These are phyloP conservation scores for Sandelia bainsii DNA, from an alignment of 2,797 vertebrate genomes.

Conservation along the genomic window DNA sequence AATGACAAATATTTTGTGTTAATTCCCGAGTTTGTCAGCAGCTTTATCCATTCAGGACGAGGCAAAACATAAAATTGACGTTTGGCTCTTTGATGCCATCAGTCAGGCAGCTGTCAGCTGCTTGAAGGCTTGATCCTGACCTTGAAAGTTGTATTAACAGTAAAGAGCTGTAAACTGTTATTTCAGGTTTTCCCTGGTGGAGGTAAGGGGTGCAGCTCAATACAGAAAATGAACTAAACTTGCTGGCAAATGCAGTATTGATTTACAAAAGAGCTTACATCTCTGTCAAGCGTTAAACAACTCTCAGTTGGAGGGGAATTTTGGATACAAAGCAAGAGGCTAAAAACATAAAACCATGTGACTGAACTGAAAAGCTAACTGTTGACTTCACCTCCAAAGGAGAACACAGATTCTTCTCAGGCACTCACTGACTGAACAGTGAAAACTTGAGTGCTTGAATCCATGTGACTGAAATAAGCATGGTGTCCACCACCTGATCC, in stretches of 20 bases:
- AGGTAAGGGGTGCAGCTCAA: constrained; percentile 9
- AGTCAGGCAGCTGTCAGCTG: constrained; percentile 48
- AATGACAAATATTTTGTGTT: constrained; percentile 4
- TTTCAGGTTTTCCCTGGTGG: constrained; percentile 26
- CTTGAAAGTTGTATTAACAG: constrained; percentile 47
- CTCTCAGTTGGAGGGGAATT: constrained; percentile 9
- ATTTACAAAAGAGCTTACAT: constrained; percentile 21
- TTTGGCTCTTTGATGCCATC: constrained; percentile 43
- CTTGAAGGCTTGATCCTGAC: constrained; percentile 40
- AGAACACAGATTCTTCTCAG: constrained; percentile 57
- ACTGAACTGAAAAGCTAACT: constrained; percentile 37
- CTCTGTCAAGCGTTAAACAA: constrained; percentile 8
- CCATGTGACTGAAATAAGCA: constrained; percentile 76
- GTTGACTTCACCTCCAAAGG: constrained; percentile 39
- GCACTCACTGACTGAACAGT: constrained; percentile 56
- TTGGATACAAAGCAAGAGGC: constrained; percentile 14
- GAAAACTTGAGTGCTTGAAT: constrained; percentile 58
- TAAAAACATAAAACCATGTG: constrained; percentile 48
- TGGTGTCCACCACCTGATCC: constrained; percentile 72
- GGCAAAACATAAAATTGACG: not conserved
- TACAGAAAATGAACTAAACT: constrained; percentile 24
- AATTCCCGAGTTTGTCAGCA: not conserved
- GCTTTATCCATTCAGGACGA: not conserved
- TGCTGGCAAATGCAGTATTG: constrained; percentile 17
- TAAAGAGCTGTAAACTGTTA: constrained; percentile 34